Conservation (phyloP, 2,113 vertebrate species). For the Petromus typicus region DNA sequence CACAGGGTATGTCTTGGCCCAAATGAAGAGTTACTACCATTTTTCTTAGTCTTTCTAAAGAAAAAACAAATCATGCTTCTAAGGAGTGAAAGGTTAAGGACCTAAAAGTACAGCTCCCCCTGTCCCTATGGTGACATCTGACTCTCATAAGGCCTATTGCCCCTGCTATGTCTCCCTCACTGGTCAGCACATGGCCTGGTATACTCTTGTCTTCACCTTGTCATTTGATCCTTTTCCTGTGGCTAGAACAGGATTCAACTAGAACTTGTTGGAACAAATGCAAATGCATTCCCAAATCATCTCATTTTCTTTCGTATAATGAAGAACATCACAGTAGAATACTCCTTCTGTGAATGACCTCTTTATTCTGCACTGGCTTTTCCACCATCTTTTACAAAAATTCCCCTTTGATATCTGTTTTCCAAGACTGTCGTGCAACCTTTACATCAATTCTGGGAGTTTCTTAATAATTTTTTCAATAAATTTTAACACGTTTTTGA, state of each 20-base stretch:
- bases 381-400: neutral
- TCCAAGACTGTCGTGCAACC: neutral
- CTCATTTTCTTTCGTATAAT: neutral
- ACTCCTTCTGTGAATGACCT: neutral
- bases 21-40: neutral
- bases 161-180: neutral
- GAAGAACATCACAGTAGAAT: neutral
- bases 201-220: neutral
- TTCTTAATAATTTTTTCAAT: neutral
- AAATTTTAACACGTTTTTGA: neutral
- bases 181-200: neutral
- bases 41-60: neutral
- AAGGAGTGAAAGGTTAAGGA: neutral
- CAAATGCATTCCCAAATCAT: neutral
- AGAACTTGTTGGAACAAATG: neutral
- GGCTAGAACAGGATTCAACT: neutral
- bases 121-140: neutral
- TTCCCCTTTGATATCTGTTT: neutral
- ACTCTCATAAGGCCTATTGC: neutral
- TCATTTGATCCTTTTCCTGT: neutral
- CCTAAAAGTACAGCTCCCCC: neutral
- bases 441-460: neutral
- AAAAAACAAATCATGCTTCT: neutral
- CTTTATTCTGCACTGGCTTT: neutral
- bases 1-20: neutral